Base-by-base conservation (phyloP, 2,888 invertebrate species). In the Dendrolimus pini region DNA sequence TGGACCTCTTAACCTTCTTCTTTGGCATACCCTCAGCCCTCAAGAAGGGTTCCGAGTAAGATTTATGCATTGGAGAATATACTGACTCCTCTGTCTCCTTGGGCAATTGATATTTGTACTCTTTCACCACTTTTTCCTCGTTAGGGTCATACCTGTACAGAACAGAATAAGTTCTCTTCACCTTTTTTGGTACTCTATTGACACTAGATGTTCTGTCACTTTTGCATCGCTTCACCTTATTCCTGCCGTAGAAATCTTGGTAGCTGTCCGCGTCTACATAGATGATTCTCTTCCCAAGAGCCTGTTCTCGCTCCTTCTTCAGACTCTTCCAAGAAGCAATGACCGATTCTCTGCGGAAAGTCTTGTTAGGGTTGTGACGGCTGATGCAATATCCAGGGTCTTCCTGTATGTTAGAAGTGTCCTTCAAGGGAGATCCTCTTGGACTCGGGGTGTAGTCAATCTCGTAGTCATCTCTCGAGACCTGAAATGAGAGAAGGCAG, bases 311-410 rank as follows among this genome's bases (percentile, higher is more conserved):
- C 62, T 91, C 91, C 61, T 90, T 89, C 70, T 91, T 91, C 71
- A 91, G 69, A 65, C 78, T 87, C 65, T 85, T 90, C 91, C 91
- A 91, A 0, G 91, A 91, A 41, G 91, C 91, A 30, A 91, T 91
- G 52, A 91, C 89, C 1, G 90, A 86, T 67, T 91, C 91, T 9
- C 91, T 75, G 1, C 91, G 82, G 74, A 89, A 91, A 42, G 89
- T 90, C 71, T 83, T 89, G 73, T 90, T 90, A 0, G 90, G 90
- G 61, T 90, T 90, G 73, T 89, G 89, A n/a, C 90, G 83, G 70
- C 89, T 90, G 70, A 90, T 88, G 72, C 78, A 80, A 72, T 82
- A 89, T 1, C 82, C 72, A 55, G 78, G 78, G 56, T 89, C 86
- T 47, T 89, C 87, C 55, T 85, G 88, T 61, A 89, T 80, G 72